phyloP scores from a whole-genome alignment of 2,888 invertebrate species.

The Troglohyphantes excavatus region DNA sequence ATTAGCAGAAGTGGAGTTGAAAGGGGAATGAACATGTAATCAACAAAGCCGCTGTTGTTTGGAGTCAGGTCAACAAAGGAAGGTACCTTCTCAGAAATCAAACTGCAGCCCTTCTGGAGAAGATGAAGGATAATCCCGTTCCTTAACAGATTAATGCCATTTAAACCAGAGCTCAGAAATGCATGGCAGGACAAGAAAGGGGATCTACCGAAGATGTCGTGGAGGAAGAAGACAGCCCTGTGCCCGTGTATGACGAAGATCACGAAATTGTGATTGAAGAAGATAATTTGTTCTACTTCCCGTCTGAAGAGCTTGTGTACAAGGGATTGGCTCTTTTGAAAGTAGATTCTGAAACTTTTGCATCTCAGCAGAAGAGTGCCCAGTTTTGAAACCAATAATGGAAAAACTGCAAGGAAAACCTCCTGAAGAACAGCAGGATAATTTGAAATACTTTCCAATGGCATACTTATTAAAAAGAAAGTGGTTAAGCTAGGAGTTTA shows the following conservation, averaged over 20 bases:
- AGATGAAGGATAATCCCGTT: background rate
- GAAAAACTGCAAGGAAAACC: background rate
- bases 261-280: background rate
- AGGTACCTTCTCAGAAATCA: background rate
- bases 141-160: background rate
- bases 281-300: background rate
- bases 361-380: background rate
- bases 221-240: background rate
- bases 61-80: background rate
- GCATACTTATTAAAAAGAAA: background rate
- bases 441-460: background rate
- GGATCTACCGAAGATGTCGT: background rate
- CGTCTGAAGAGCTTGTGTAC: background rate
- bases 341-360: background rate
- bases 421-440: background rate
- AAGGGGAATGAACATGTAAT: background rate
- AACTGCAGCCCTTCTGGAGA: background rate
- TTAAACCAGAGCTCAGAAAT: background rate
- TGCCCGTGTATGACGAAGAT: background rate
- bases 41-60: background rate
- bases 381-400: background rate
- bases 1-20: constrained; percentile 17
- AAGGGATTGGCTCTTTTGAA: background rate
- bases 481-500: background rate
- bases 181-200: background rate